Evolutionary conservation across 2,113 vertebrate genomes (phyloP), one percentile per base, ranked within the genome.

Genomic region (Aphyosemion australe): DNA sequence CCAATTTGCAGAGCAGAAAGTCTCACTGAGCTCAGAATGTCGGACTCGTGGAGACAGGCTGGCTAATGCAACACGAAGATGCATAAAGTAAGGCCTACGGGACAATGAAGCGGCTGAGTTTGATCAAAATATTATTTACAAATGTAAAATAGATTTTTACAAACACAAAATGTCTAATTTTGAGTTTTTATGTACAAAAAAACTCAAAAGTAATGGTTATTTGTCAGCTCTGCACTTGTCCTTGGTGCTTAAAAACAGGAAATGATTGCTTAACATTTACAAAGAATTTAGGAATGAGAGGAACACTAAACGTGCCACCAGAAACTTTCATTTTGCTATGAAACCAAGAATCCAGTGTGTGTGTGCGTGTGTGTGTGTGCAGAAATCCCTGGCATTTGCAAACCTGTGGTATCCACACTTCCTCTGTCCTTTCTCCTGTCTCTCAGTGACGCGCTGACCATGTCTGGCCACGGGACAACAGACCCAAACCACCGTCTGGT

Each of bases 401-500:
- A 74, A 69, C 76, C 68, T 85, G 82, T 82, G 77, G 76, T 81
- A 65, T 71, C 74, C 60, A 63, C 77, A 89, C 82, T 88, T 91
- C 89, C 90, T 74, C 85, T 84, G 82, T 90, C 71, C 81, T 88
- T 84, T 87, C 82, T 88, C 71, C 74, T 61, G 67, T 82, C 43
- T 71, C 69, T 72, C 54, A 62, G 76, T 85, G 84, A 87, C 85
- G 79, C 72, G 55, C 75, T 78, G 75, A 84, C 79, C 84, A 80
- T 77, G 87, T 87, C 84, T 89, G 85, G 82, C 78, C 61, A 3
- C 16, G 77, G 86, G 87, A 87, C 87, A 85, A 49, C 74, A 61
- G 74, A 76, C 76, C 73, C 70, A 87, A 90, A 90, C 89, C 86
- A 83, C 89, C 26, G 89, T 90, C 91, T 91, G 89, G 85, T 79